Percentiles rank a stretch among this genome's conserved stretches.
Evolutionary conservation across 2,113 vertebrate species (phyloP).

Genomic region (Petrocephalus zakoni): DNA sequence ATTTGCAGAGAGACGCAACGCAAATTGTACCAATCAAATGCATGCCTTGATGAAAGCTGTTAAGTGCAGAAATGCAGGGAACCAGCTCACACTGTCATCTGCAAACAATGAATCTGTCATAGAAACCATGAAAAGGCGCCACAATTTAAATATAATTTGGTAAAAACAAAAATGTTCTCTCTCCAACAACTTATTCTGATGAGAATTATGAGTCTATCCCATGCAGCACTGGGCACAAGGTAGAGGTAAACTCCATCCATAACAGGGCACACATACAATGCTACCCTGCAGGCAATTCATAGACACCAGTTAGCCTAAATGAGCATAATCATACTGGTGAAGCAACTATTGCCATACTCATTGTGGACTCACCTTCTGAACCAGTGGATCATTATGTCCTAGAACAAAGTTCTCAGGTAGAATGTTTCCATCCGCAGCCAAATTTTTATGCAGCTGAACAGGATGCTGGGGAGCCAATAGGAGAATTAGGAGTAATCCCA

Average conservation of each 20-base stretch:
- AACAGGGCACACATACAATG: not conserved
- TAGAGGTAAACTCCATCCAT: no score
- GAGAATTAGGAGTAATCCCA: conserved; percentile 69
- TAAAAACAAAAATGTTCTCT: not conserved
- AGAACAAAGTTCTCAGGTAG: conserved; percentile 22
- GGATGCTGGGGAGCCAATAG: conserved; percentile 50
- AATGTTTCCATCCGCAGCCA: conserved; percentile 11
- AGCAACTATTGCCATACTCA: not conserved
- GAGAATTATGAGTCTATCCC: no score
- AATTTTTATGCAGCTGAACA: conserved; percentile 16
- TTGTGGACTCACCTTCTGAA: conserved; percentile 61
- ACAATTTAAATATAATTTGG: not conserved
- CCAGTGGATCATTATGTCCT: conserved; percentile 32
- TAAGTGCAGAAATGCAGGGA: not conserved
- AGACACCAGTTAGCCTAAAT: not conserved
- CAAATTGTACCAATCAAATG: conserved; percentile 15
- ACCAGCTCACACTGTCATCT: not conserved
- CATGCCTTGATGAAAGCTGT: not conserved
- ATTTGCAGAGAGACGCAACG: not conserved
- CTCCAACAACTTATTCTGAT: no score
- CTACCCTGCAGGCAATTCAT: not conserved
- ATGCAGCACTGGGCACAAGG: no score
- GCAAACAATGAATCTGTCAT: not conserved
- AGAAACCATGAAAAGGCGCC: not conserved
- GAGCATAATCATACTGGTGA: not conserved